phyloP scores from a whole-genome alignment of 1,140 invertebrate species.

The Platyscapa corneri region DNA sequence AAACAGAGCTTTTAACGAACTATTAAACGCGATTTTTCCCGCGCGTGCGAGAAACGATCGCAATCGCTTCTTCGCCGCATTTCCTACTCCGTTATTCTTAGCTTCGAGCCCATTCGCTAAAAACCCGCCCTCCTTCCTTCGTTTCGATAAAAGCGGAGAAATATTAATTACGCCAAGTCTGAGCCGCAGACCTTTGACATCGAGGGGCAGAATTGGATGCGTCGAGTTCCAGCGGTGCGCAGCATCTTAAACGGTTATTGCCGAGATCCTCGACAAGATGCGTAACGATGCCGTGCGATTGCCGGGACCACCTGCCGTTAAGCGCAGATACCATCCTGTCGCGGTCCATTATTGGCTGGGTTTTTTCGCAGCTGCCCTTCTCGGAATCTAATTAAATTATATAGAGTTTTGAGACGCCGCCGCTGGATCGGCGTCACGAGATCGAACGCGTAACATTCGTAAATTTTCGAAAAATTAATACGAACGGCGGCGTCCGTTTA shows the following conservation, averaged over 20 bases:
- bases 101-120: too few relatives aligned
- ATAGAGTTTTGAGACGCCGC: not conserved
- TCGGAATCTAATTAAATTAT: not conserved
- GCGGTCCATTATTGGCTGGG: not conserved
- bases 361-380: not conserved
- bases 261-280: not conserved
- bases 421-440: not conserved
- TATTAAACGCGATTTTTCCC: not conserved
- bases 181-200: not conserved
- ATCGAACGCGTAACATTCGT: not conserved
- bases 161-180: not conserved
- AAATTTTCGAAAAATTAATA: too few relatives aligned
- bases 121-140: too few relatives aligned
- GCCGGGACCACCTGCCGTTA: not conserved
- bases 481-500: too few relatives aligned
- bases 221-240: not conserved
- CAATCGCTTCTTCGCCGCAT: not conserved
- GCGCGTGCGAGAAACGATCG: not conserved
- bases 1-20: not conserved
- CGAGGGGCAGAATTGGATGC: not conserved
- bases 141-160: too few relatives aligned
- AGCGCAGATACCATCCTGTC: not conserved
- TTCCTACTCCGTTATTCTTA: too few relatives aligned
- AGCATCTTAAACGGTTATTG: not conserved
- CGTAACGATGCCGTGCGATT: conserved; percentile 2